Percentiles rank a stretch among this genome's conserved stretches.
phyloP scores from a whole-genome alignment of 1,140 invertebrate genomes.

The Nymphalis io region DNA sequence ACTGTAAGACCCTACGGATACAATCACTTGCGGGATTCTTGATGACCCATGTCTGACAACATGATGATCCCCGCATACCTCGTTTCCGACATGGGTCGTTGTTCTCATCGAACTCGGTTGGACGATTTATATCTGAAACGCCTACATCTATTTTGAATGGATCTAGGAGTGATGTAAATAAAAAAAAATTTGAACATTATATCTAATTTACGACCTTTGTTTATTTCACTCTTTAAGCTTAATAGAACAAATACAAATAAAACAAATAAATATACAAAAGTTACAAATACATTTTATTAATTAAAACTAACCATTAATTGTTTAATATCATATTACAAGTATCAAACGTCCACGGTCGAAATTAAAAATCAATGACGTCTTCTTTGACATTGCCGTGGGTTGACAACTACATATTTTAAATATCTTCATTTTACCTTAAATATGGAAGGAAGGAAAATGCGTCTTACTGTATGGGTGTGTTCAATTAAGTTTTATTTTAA shows the following conservation, averaged over 20 bases:
- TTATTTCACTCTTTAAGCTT: background rate
- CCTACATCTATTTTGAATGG: slow-evolving; percentile 20
- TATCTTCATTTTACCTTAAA: too few relatives aligned
- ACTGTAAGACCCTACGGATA: slow-evolving; percentile 45
- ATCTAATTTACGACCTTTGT: background rate
- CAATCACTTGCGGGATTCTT: slow-evolving; percentile 55
- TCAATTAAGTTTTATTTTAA: too few relatives aligned
- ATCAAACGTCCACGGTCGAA: too few relatives aligned
- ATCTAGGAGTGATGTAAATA: slow-evolving; percentile 24
- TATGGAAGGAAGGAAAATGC: too few relatives aligned
- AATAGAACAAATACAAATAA: too few relatives aligned
- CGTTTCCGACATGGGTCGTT: slow-evolving; percentile 30
- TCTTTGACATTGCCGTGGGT: too few relatives aligned
- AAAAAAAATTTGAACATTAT: background rate
- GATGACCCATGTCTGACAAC: slow-evolving; percentile 45
- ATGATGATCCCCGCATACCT: slow-evolving; percentile 31
- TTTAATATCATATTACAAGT: too few relatives aligned
- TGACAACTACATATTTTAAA: background rate
- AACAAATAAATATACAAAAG: too few relatives aligned
- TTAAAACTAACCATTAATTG: too few relatives aligned
- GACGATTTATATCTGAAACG: slow-evolving; percentile 24
- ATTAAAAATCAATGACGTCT: too few relatives aligned
- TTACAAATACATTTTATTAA: too few relatives aligned
- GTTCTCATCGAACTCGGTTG: slow-evolving; percentile 23
- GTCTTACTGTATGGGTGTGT: too few relatives aligned